These are phyloP conservation scores for Alca torda DNA, from an alignment of 2,797 vertebrate genomes.

Conservation along the genomic window DNA sequence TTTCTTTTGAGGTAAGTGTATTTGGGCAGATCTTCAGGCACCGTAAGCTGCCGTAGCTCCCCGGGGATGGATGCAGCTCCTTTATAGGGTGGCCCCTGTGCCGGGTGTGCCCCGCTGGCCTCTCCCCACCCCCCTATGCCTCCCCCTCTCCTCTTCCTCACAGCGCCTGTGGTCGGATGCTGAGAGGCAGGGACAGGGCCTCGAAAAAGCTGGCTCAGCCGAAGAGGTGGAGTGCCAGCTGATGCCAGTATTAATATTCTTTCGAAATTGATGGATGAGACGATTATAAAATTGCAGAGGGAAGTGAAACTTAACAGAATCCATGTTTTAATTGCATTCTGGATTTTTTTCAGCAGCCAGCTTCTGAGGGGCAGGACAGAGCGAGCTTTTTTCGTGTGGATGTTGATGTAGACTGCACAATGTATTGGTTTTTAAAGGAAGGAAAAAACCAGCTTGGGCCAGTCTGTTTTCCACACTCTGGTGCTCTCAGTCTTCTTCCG, in stretches of 20 bases:
- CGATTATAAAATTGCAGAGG: conserved; percentile 59
- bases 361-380: neutral
- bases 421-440: neutral
- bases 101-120: neutral
- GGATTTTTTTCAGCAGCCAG: conserved; percentile 23
- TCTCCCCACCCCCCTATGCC: neutral
- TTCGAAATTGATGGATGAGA: conserved; percentile 67
- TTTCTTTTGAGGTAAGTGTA: neutral
- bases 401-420: neutral
- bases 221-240: conserved; percentile 42
- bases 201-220: conserved; percentile 57
- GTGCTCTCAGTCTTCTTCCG: neutral
- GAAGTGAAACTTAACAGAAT: conserved; percentile 39
- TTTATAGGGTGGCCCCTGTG: neutral
- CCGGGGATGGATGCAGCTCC: neutral
- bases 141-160: neutral
- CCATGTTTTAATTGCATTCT: conserved; percentile 58
- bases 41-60: neutral
- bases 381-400: neutral
- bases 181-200: neutral
- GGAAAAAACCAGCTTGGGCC: neutral
- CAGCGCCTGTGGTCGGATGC: neutral
- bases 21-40: neutral
- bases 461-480: neutral
- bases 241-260: conserved; percentile 67